Conservation (phyloP, 2,888 invertebrate genomes). For the Metellina segmentata region DNA sequence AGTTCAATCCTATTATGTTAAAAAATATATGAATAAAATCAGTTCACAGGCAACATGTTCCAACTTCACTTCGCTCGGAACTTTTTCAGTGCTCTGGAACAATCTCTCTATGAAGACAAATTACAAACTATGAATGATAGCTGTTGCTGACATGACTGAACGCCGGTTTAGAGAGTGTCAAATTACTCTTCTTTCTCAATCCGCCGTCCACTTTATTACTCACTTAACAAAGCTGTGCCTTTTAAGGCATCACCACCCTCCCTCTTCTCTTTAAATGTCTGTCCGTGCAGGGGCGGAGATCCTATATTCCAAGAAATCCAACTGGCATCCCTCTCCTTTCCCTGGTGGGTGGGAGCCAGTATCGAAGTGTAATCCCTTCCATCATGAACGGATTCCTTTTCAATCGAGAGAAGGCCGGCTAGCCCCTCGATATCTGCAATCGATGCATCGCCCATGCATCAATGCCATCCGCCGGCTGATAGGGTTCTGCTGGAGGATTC, state of each 20-base stretch:
- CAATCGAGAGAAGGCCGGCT: constrained; percentile 17
- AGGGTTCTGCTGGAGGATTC: constrained; percentile 7
- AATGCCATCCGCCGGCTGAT: constrained; percentile 17
- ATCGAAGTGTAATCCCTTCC: constrained; percentile 2
- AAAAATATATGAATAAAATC: too few relatives aligned
- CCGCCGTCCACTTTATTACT: not conserved
- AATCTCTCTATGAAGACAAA: too few relatives aligned
- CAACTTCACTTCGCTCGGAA: too few relatives aligned
- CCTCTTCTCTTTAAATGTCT: not conserved
- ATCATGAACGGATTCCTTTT: constrained; percentile 20
- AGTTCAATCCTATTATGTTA: too few relatives aligned
- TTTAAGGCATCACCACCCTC: not conserved
- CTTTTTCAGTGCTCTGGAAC: too few relatives aligned
- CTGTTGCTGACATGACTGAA: too few relatives aligned
- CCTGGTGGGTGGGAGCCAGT: not conserved
- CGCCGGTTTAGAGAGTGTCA: not conserved
- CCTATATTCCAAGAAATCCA: not conserved
- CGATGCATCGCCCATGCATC: constrained; percentile 47
- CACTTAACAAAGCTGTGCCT: not conserved
- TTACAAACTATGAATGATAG: too few relatives aligned
- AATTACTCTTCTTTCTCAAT: not conserved
- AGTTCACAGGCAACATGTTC: too few relatives aligned
- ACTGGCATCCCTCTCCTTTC: not conserved
- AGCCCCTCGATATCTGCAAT: constrained; percentile 13
- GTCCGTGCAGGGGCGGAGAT: not conserved